These are phyloP conservation scores for Lasaia peninsularis DNA, from an alignment of 1,140 invertebrate genomes.

Conservation along the genomic window DNA sequence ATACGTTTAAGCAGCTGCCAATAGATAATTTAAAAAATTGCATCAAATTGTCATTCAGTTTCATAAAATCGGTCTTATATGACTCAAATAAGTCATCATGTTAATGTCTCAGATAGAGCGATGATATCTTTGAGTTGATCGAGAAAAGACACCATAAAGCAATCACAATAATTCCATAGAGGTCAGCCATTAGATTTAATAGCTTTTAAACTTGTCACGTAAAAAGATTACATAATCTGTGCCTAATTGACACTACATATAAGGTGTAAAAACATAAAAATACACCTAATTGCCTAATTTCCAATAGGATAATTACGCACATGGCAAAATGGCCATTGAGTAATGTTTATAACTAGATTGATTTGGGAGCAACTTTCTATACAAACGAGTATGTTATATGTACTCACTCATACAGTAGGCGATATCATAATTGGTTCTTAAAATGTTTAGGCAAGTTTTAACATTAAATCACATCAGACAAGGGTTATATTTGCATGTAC, in stretches of 20 bases:
- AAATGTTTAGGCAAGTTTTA: background rate
- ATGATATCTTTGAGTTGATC: too few relatives aligned
- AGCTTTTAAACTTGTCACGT: too few relatives aligned
- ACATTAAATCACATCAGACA: background rate
- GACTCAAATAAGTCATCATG: too few relatives aligned
- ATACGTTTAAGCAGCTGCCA: too few relatives aligned
- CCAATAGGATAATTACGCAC: background rate
- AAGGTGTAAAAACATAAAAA: background rate
- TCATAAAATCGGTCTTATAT: too few relatives aligned
- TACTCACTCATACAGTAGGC: slow-evolving; percentile 20
- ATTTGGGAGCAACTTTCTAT: slow-evolving; percentile 68
- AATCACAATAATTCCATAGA: too few relatives aligned
- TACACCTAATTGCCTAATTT: background rate
- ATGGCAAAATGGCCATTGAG: slow-evolving; percentile 37
- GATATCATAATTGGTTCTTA: slow-evolving; percentile 1
- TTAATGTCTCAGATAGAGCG: too few relatives aligned
- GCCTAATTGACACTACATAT: background rate
- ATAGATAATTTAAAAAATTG: too few relatives aligned
- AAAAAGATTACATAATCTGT: too few relatives aligned
- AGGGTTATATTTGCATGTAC: background rate
- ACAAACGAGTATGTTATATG: slow-evolving; percentile 43
- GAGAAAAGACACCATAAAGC: too few relatives aligned
- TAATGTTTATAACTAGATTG: slow-evolving; percentile 48
- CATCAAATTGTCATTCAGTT: too few relatives aligned
- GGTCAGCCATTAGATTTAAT: too few relatives aligned